Conservation (phyloP, 2,113 vertebrate genomes). For the Tachysurus fulvidraco region DNA sequence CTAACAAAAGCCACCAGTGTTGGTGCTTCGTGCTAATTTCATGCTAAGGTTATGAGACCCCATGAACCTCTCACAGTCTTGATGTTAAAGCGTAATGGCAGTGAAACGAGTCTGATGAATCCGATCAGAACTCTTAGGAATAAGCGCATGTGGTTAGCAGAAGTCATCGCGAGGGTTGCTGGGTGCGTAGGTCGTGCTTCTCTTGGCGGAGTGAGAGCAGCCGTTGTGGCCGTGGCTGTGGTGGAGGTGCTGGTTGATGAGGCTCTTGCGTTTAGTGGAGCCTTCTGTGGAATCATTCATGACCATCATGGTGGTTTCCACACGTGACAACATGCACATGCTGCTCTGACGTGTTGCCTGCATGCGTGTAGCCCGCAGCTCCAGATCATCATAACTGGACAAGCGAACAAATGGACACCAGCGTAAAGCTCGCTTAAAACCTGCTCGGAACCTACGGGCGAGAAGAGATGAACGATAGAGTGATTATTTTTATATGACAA, state of each 20-base stretch:
- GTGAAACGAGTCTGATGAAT: not conserved
- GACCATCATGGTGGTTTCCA: conserved; percentile 85
- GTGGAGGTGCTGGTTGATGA: conserved; percentile 59
- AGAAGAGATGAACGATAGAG: not conserved
- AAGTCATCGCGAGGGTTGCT: conserved; percentile 76
- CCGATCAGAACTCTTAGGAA: not conserved
- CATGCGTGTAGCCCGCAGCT: conserved; percentile 82
- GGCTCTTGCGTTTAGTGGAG: conserved; percentile 72
- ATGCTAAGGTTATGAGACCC: not conserved
- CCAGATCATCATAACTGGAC: conserved; percentile 87
- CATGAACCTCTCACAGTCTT: not conserved
- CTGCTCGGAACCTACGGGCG: conserved; percentile 85
- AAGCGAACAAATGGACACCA: conserved; percentile 95
- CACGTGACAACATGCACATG: conserved; percentile 86
- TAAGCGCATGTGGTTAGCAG: conserved; percentile 65
- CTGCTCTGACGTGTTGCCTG: conserved; percentile 87
- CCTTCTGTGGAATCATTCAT: conserved; percentile 69
- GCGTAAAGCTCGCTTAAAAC: conserved; percentile 90
- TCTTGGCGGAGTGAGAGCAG: conserved; percentile 60
- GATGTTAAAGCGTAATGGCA: not conserved
- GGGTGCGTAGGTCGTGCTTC: conserved; percentile 70
- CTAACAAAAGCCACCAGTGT: not conserved
- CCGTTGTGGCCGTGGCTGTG: conserved; percentile 61
- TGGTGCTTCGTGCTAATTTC: not conserved
- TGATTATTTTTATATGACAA: not conserved